A percentile compares a stretch with the other conserved stretches of the same genome.
Evolutionary conservation across 1,140 invertebrate species (phyloP).

Genomic region (Bacillus rossius): DNA sequence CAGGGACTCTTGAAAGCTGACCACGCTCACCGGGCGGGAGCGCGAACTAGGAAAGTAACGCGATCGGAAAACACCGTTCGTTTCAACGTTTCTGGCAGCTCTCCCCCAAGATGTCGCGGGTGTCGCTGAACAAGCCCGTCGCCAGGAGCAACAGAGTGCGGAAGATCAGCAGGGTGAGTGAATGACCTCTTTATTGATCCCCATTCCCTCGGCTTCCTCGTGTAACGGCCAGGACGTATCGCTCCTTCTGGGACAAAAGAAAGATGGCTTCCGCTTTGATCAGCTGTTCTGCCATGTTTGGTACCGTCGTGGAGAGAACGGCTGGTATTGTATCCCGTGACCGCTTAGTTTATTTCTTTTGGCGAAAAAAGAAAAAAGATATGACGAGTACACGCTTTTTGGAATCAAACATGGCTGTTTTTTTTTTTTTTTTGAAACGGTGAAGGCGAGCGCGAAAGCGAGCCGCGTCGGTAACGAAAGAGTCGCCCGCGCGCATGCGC

Average conservation of each 20-base stretch:
- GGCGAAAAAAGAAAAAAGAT: too few relatives aligned
- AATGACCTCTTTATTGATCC: neutral
- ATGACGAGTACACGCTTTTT: too few relatives aligned
- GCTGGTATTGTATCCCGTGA: too few relatives aligned
- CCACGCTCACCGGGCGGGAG: too few relatives aligned
- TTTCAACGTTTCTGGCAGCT: too few relatives aligned
- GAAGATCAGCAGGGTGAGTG: slow-evolving; percentile 46
- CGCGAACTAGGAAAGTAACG: too few relatives aligned
- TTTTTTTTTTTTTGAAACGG: too few relatives aligned
- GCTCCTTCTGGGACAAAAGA: neutral
- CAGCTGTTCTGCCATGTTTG: slow-evolving; percentile 5
- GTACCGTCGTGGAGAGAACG: neutral
- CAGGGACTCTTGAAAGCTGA: neutral
- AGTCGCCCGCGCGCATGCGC: neutral
- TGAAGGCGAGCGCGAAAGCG: neutral
- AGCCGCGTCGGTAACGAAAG: neutral
- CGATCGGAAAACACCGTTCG: too few relatives aligned
- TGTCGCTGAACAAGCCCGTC: slow-evolving; percentile 45
- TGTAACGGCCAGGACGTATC: neutral
- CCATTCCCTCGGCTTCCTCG: neutral
- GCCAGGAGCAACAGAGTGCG: slow-evolving; percentile 35
- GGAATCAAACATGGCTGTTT: too few relatives aligned
- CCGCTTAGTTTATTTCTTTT: too few relatives aligned
- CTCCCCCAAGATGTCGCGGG: slow-evolving; percentile 38
- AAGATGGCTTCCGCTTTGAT: neutral